Evolutionary conservation across 2,888 invertebrate genomes (phyloP).

Genomic region (Pecten maximus): DNA sequence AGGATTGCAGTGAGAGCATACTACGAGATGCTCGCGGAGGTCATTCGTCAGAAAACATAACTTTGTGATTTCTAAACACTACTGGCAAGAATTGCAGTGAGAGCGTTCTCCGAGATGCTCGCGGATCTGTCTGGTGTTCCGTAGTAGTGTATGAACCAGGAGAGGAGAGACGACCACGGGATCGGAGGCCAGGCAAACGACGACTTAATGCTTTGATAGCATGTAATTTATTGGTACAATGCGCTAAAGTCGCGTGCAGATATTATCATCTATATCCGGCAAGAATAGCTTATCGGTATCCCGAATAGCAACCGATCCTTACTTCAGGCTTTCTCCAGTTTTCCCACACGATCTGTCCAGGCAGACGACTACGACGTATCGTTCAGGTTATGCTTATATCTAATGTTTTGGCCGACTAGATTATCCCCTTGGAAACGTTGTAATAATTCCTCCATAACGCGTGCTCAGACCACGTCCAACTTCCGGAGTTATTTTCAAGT

Average conservation of each 20-base stretch:
- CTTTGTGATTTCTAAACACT: too few species aligned
- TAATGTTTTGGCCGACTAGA: slow-evolving; percentile 1
- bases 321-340: background rate
- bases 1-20: too few species aligned
- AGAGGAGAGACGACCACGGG: background rate
- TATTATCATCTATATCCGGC: slow-evolving; percentile 52
- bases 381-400: slow-evolving; percentile 20
- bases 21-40: too few species aligned
- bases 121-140: background rate
- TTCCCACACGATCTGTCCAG: background rate
- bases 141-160: background rate
- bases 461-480: background rate
- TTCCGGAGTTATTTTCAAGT: slow-evolving; percentile 7
- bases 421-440: background rate
- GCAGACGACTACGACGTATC: background rate
- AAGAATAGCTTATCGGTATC: slow-evolving; percentile 18
- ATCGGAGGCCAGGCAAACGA: slow-evolving; percentile 32
- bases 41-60: too few species aligned
- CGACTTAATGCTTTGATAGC: slow-evolving; percentile 34
- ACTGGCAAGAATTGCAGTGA: too few species aligned
- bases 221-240: slow-evolving; percentile 49
- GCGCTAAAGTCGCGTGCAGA: slow-evolving; percentile 48
- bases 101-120: too few species aligned
- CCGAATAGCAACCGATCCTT: background rate
- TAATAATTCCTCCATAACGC: background rate